phyloP scores from a whole-genome alignment of 2,797 vertebrate genomes.

The Bovichtus diacanthus region DNA sequence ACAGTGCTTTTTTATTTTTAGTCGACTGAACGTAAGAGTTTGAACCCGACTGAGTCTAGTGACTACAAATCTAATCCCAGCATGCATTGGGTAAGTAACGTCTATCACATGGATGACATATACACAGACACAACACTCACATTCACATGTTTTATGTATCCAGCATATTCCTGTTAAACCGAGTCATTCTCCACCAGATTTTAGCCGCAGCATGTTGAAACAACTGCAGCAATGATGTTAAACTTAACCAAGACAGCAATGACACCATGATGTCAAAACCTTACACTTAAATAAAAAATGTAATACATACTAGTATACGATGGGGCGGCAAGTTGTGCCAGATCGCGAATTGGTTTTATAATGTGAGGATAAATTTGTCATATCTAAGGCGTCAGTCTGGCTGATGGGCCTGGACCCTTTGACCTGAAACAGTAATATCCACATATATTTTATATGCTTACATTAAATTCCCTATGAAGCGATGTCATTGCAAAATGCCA shows the following conservation, averaged over 20 bases:
- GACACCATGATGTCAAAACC: slow-evolving; percentile 3
- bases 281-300: slow-evolving; percentile 17
- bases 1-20: neutral
- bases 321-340: neutral
- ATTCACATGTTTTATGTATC: slow-evolving; percentile 5
- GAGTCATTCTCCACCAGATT: slow-evolving; percentile 3
- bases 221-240: neutral
- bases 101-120: neutral
- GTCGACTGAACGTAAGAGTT: neutral
- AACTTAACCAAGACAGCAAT: slow-evolving; percentile 2
- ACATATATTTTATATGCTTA: neutral
- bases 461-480: neutral
- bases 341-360: slow-evolving; percentile 18
- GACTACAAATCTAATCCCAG: neutral
- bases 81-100: neutral
- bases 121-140: slow-evolving; percentile 4
- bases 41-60: neutral
- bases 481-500: slow-evolving; percentile 20
- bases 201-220: neutral
- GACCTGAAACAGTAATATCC: neutral
- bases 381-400: neutral
- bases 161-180: slow-evolving; percentile 13
- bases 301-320: neutral
- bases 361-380: neutral
- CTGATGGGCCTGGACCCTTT: neutral